Conservation (phyloP, 2,797 vertebrate genomes). For the Xerus rutilus region DNA sequence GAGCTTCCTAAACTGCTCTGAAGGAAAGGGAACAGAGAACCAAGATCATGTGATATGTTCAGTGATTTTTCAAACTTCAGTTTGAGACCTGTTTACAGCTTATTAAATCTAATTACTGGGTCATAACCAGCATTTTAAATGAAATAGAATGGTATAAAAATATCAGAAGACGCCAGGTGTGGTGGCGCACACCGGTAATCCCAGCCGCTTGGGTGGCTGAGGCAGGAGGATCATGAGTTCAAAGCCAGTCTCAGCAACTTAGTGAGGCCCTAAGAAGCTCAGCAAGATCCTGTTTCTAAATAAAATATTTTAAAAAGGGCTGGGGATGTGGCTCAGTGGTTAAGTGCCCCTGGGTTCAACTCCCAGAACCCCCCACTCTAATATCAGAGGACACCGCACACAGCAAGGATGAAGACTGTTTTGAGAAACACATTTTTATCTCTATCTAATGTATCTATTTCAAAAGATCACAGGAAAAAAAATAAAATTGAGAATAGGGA, state of each 20-base stretch:
- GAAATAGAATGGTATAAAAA: neutral
- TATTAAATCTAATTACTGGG: neutral
- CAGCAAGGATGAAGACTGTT: neutral
- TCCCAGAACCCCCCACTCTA: too few species aligned
- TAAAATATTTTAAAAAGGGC: too few species aligned
- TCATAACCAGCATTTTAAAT: conserved; percentile 26
- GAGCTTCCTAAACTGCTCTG: neutral
- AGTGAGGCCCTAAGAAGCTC: too few species aligned
- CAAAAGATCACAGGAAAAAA: neutral
- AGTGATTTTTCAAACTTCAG: neutral
- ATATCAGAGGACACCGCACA: neutral
- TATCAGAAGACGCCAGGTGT: too few species aligned
- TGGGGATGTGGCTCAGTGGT: too few species aligned
- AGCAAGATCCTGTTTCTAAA: too few species aligned
- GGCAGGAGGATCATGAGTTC: too few species aligned
- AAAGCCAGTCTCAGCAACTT: too few species aligned
- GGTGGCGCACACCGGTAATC: too few species aligned
- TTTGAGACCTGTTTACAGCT: neutral
- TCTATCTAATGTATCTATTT: neutral
- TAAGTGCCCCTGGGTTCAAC: too few species aligned
- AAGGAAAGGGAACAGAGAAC: neutral
- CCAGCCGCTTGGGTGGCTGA: too few species aligned
- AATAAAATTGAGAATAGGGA: neutral
- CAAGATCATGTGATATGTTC: neutral
- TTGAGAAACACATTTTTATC: neutral